These are phyloP conservation scores for Cladorhizidae sp. DNA, from an alignment of 37 sponge, comb jelly and placozoan species.

Conservation along the genomic window DNA sequence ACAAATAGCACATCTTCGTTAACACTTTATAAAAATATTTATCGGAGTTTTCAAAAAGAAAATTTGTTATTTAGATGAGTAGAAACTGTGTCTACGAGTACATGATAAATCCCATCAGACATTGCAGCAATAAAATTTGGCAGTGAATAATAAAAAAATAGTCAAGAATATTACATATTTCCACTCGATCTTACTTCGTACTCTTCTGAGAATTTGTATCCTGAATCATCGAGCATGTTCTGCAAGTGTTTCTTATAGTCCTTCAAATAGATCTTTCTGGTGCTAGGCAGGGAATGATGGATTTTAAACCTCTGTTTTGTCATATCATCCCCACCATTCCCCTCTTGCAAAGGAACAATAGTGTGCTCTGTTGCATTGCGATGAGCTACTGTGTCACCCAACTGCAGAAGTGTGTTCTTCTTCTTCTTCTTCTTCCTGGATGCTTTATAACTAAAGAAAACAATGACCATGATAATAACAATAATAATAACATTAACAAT, in stretches of 20 bases:
- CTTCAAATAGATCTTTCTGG: constrained; percentile 43
- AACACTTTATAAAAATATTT: not conserved
- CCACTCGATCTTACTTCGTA: constrained; percentile 71
- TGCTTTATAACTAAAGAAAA: too few species aligned
- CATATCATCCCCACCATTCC: not conserved
- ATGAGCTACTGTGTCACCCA: not conserved
- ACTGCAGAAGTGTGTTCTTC: too few species aligned
- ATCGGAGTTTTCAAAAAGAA: not conserved
- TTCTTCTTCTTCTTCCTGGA: too few species aligned
- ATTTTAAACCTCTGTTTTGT: not conserved
- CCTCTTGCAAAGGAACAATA: constrained; percentile 19
- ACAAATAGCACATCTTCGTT: not conserved
- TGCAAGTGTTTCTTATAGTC: constrained; percentile 45
- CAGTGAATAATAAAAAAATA: too few species aligned
- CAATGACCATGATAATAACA: too few species aligned
- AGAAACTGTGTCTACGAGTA: too few species aligned
- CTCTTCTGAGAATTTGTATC: constrained; percentile 84
- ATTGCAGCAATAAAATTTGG: not conserved
- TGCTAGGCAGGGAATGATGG: not conserved
- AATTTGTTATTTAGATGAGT: too few species aligned
- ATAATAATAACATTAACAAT: not conserved
- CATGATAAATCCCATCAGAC: not conserved
- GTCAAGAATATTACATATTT: too few species aligned
- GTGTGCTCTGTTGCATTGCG: constrained; percentile 3
- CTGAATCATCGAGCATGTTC: constrained; percentile 70